Evolutionary conservation across 2,888 invertebrate species (phyloP), one percentile per base, ranked within the genome.

Genomic region (Lasiommata megera): DNA sequence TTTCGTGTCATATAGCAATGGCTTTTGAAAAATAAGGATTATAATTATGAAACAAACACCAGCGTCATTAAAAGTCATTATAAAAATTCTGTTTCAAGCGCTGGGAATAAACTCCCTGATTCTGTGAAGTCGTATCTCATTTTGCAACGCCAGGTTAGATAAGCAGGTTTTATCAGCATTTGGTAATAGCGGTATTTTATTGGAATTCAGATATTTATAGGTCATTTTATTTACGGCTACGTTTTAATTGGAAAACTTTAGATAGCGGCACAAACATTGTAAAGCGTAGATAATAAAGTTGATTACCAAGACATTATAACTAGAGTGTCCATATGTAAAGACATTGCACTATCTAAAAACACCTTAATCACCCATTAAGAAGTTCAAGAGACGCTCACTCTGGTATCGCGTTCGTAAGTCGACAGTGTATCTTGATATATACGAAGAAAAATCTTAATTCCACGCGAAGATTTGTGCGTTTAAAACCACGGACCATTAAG

Each of bases 401-500:
- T 31, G 43, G 47, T 58, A 60, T 63, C 62, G 43, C 48, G 58
- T 65, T 43, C 56, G 58, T 65, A 64, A 65, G 44, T 62, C 48
- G 50, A 44, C 37, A 38, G 50, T 59, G 61, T 63, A 64, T 66
- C 61, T 61, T 48, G 54, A 29, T 55, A 62, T 66, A 36, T 17
- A 66, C 69, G 68, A 67, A 65, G 68, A 68, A 71, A 74, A 74
- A 72, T 72, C 74, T 77, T 68, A 72, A 72, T 79, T 72, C 68
- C 72, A 67, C 51, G 62, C 38, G 61, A 74, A 74, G 76, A 74
- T 78, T 73, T 77, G 73, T 76, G 70, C 65, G 60, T 66, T 67
- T 65, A 72, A 69, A 71, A 63, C 73, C 65, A 70, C 69, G 70
- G 60, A 69, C 78, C 79, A 82, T 85, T 84, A 85, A 74, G 75